A percentile compares a stretch with the other conserved stretches of the same genome.
Evolutionary conservation across 2,797 vertebrate species (phyloP).

Genomic region (Urocyon cinereoargenteus): DNA sequence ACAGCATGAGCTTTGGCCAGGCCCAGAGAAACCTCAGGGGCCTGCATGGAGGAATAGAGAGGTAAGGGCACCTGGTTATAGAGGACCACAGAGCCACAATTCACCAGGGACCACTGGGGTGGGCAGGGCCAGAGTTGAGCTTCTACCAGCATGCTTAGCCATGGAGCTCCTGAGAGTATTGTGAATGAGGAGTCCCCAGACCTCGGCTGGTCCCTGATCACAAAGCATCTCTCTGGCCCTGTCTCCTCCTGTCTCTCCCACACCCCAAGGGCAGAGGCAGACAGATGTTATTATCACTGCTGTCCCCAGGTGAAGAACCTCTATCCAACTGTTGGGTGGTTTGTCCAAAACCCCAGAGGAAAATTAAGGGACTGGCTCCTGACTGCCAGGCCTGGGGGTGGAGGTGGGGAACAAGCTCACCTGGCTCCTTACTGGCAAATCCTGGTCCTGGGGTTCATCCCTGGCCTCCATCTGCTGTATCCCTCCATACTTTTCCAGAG

Average conservation of each 20-base stretch:
- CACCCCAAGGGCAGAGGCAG: background rate
- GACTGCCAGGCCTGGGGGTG: background rate
- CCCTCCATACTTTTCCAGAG: background rate
- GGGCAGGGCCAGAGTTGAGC: background rate
- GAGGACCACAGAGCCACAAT: background rate
- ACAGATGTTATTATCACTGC: background rate
- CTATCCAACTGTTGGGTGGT: background rate
- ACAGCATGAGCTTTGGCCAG: background rate
- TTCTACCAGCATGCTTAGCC: background rate
- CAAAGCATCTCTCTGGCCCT: background rate
- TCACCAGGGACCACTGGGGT: background rate
- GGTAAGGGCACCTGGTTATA: background rate
- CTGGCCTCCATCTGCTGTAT: background rate
- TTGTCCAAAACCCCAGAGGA: background rate
- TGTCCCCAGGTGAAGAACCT: background rate
- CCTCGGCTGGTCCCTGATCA: background rate
- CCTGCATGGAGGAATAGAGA: background rate
- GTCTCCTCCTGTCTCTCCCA: background rate
- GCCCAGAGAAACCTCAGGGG: background rate
- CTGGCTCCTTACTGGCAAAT: background rate
- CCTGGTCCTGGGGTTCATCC: background rate
- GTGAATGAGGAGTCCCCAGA: background rate
- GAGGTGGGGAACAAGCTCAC: background rate
- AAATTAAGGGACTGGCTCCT: background rate
- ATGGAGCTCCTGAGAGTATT: background rate